Conservation (phyloP, 2,888 invertebrate species). For the Tortrix viridana region DNA sequence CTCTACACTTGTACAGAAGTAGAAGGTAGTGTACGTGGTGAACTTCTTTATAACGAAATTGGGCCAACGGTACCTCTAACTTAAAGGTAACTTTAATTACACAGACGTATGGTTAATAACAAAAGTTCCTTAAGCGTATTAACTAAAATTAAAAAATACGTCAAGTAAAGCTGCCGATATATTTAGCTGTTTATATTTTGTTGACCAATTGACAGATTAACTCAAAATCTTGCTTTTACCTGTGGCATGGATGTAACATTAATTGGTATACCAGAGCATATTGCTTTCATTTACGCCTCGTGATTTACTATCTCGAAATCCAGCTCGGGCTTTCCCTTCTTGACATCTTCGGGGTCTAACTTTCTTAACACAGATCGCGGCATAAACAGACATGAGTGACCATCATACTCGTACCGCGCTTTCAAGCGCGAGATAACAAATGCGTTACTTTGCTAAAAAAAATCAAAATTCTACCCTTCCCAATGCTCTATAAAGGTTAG, state of each 20-base stretch:
- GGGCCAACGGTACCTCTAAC: too few relatives aligned
- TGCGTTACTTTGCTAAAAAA: too few relatives aligned
- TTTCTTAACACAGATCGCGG: conserved; percentile 34
- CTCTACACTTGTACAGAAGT: too few relatives aligned
- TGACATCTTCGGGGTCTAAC: conserved; percentile 32
- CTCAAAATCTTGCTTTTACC: neutral
- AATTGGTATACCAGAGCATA: conserved; percentile 30
- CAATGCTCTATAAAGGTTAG: too few relatives aligned
- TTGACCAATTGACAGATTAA: neutral
- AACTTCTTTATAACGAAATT: too few relatives aligned
- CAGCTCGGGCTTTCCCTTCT: conserved; percentile 35
- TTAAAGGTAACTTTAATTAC: too few relatives aligned
- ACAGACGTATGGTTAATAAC: too few relatives aligned
- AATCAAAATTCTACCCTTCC: too few relatives aligned
- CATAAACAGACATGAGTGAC: conserved; percentile 27
- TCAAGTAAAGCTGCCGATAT: too few relatives aligned
- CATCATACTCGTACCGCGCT: conserved; percentile 3
- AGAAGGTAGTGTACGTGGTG: too few relatives aligned
- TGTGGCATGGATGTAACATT: conserved; percentile 11
- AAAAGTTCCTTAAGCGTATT: too few relatives aligned
- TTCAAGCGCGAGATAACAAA: neutral
- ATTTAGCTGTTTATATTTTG: neutral
- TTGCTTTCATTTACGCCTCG: conserved; percentile 27
- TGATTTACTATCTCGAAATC: conserved; percentile 37
- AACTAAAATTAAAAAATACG: neutral